Conservation (phyloP, 2,113 vertebrate genomes). For the Tragulus kanchil region DNA sequence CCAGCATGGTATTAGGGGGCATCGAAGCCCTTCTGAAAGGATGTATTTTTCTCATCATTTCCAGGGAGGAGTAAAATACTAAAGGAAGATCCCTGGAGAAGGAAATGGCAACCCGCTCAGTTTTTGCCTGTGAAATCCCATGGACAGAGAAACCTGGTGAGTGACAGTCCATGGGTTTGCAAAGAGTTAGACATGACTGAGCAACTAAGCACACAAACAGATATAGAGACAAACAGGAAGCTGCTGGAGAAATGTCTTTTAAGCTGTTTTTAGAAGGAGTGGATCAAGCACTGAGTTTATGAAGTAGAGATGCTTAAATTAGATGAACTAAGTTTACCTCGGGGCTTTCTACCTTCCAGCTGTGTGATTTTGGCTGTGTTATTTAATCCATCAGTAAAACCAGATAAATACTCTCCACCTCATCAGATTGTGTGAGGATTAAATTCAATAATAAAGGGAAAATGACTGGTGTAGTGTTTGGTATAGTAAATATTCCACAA, state of each 20-base stretch:
- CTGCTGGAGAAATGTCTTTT: background rate
- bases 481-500: background rate
- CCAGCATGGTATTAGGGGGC: background rate
- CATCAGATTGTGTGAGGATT: background rate
- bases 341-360: background rate
- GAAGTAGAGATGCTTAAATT: background rate
- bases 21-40: background rate
- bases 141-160: background rate
- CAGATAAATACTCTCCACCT: background rate
- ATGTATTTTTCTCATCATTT: background rate
- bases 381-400: background rate
- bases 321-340: background rate
- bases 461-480: background rate
- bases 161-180: background rate
- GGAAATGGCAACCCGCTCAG: background rate
- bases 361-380: background rate
- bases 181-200: background rate
- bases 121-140: background rate
- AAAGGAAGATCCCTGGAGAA: background rate
- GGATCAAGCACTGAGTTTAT: background rate
- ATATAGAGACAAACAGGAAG: background rate
- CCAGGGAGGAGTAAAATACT: background rate
- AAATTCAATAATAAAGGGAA: background rate
- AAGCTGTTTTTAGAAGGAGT: background rate
- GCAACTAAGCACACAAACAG: background rate